Percentiles rank a stretch among this genome's conserved stretches.
Evolutionary conservation across 2,888 invertebrate genomes (phyloP).

Genomic region (Alviniconcha strummeri): DNA sequence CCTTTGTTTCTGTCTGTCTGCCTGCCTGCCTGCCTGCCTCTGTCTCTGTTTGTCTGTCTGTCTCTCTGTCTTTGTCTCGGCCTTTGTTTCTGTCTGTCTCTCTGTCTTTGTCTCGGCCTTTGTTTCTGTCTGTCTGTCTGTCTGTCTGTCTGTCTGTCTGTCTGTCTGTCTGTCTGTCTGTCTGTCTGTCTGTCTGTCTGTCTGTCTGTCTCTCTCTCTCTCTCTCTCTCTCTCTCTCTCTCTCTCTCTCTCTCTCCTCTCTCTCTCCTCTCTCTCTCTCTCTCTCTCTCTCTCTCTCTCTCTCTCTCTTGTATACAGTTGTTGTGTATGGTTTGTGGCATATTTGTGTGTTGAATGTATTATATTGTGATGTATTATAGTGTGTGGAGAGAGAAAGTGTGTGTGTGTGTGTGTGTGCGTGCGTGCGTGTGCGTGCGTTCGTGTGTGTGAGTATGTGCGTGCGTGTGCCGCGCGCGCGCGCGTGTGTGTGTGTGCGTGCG

Average conservation of each 20-base stretch:
- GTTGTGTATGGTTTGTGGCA: not conserved
- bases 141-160: not conserved
- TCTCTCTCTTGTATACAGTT: not conserved
- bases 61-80: not conserved
- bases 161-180: not conserved
- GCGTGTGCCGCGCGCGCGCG: too few relatives aligned
- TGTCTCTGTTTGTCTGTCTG: not conserved
- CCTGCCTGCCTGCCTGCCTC: not conserved
- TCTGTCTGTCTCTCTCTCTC: constrained; percentile 1
- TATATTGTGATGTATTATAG: not conserved
- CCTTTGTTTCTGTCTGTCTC: not conserved
- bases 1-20: not conserved
- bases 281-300: constrained; percentile 2
- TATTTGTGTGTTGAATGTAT: not conserved
- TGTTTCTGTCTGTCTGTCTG: not conserved
- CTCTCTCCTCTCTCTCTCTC: not conserved
- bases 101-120: not conserved
- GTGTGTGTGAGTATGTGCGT: not conserved
- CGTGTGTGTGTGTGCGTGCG: too few relatives aligned
- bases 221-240: constrained; percentile 15
- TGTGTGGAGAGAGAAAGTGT: not conserved
- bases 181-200: not conserved
- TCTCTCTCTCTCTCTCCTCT: not conserved
- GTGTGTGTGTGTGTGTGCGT: constrained; percentile 3
- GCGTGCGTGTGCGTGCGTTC: not conserved